phyloP scores from a whole-genome alignment of 1,140 invertebrate species.

The Ctenoplectra terminalis region DNA sequence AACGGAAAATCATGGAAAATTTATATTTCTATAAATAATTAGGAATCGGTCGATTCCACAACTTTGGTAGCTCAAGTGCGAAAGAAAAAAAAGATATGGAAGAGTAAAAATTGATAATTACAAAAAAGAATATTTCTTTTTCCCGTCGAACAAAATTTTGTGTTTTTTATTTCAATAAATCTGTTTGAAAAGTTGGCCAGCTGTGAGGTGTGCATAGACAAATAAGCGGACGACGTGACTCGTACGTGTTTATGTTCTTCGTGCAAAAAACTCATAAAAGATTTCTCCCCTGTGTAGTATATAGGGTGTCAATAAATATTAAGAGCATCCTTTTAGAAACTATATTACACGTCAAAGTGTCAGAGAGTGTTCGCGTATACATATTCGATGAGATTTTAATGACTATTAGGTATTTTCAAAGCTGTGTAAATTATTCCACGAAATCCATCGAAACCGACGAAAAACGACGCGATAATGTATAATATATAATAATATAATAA shows the following conservation, averaged over 20 bases:
- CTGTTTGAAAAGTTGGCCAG: not conserved
- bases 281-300: not conserved
- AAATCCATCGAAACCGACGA: not conserved
- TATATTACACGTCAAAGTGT: too few relatives aligned
- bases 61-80: too few relatives aligned
- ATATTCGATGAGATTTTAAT: not conserved
- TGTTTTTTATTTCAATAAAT: too few relatives aligned
- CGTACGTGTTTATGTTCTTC: not conserved
- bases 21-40: too few relatives aligned
- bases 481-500: not conserved
- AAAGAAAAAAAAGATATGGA: too few relatives aligned
- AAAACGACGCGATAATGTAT: not conserved
- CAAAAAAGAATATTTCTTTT: too few relatives aligned
- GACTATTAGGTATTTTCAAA: not conserved
- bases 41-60: too few relatives aligned
- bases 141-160: too few relatives aligned
- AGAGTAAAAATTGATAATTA: too few relatives aligned
- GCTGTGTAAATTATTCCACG: not conserved
- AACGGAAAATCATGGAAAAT: too few relatives aligned
- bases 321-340: not conserved
- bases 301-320: not conserved
- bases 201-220: too few relatives aligned
- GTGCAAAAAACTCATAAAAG: not conserved
- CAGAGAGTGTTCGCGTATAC: too few relatives aligned
- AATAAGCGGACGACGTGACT: not conserved